Conservation (phyloP, 2,113 vertebrate genomes). For the Actenoides lindsayi region DNA sequence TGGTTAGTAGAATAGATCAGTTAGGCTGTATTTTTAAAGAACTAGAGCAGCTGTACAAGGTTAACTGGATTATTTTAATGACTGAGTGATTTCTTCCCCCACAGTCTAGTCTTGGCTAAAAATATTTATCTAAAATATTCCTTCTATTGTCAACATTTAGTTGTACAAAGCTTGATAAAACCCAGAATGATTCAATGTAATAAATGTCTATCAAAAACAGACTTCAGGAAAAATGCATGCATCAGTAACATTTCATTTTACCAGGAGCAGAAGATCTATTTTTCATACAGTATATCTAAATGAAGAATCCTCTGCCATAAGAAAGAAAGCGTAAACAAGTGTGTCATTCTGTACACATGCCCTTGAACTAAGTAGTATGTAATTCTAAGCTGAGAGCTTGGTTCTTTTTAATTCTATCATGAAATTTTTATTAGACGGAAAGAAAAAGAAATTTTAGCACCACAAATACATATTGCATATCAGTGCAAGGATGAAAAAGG, state of each 20-base stretch:
- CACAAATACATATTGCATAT: neutral
- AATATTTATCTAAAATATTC: constrained; percentile 10
- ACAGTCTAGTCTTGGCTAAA: neutral
- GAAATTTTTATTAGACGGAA: neutral
- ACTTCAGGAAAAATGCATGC: constrained; percentile 44
- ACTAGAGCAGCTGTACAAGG: neutral
- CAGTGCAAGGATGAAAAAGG: neutral
- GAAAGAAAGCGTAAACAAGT: neutral
- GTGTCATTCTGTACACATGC: neutral
- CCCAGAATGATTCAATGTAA: neutral
- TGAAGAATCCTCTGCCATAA: neutral
- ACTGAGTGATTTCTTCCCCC: neutral
- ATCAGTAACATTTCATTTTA: constrained; percentile 48
- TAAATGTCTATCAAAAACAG: constrained; percentile 43
- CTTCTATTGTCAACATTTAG: neutral
- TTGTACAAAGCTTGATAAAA: constrained; percentile 11
- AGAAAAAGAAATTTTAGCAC: neutral
- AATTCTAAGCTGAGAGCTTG: neutral
- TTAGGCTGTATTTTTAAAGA: neutral
- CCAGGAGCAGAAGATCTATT: constrained; percentile 19
- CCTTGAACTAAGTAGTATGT: neutral
- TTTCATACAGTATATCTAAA: constrained; percentile 27
- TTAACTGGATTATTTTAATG: constrained; percentile 13
- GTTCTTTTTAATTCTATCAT: neutral
- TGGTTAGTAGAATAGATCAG: neutral